Percentiles rank a stretch among this genome's conserved stretches.
These are phyloP conservation scores for Cotesia vestalis DNA, from an alignment of 1,140 invertebrate genomes.

Conservation along the genomic window DNA sequence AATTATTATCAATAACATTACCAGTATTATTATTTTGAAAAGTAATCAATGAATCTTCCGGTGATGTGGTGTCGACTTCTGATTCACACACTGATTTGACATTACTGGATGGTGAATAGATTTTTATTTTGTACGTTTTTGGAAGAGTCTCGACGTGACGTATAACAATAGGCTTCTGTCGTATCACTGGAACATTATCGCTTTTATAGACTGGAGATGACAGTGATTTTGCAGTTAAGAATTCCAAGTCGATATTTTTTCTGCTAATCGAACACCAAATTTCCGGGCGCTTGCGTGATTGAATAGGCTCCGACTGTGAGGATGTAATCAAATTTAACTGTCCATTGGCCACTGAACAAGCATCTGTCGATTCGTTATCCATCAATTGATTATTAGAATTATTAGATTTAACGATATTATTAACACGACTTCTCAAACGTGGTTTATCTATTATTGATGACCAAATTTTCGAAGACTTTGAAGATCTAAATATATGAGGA, in stretches of 20 bases:
- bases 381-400: background rate
- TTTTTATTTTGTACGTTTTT: constrained; percentile 4
- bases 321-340: constrained; percentile 17
- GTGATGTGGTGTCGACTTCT: background rate
- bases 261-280: constrained; percentile 18
- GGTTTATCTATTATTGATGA: constrained; percentile 2
- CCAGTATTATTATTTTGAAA: background rate
- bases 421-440: background rate
- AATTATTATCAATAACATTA: background rate
- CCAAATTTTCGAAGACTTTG: background rate
- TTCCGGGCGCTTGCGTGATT: background rate
- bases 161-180: background rate
- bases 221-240: background rate
- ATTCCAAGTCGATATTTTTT: constrained; percentile 3
- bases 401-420: background rate
- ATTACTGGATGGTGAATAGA: background rate
- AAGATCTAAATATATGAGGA: background rate
- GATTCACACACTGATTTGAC: background rate
- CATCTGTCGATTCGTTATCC: background rate
- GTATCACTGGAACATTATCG: background rate
- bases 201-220: no score
- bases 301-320: background rate
- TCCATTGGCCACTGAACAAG: background rate
- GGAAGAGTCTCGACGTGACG: background rate
- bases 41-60: background rate